These are phyloP conservation scores for Tortrix viridana DNA, from an alignment of 2,888 invertebrate genomes.

Conservation along the genomic window DNA sequence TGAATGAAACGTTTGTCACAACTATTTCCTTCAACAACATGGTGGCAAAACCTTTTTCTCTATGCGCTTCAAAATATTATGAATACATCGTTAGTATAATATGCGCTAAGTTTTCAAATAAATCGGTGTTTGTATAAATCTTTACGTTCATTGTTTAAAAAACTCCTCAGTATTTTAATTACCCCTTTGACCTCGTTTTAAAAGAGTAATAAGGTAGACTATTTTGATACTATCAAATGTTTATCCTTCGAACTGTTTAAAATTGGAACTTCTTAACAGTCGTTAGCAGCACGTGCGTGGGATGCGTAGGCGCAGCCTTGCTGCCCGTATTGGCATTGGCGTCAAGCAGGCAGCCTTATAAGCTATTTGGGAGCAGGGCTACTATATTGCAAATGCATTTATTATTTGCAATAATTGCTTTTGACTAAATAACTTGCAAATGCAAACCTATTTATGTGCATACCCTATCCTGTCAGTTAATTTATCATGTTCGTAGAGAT, in stretches of 20 bases:
- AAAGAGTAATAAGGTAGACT: neutral
- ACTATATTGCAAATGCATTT: slow-evolving; percentile 39
- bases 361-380: slow-evolving; percentile 51
- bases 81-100: no score
- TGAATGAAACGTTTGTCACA: slow-evolving; percentile 53
- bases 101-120: neutral
- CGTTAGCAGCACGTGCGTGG: slow-evolving; percentile 36
- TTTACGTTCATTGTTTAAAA: neutral
- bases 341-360: slow-evolving; percentile 58
- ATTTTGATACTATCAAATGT: slow-evolving; percentile 15
- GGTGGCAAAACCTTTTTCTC: no score
- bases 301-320: slow-evolving; percentile 45
- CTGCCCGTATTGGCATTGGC: slow-evolving; percentile 57
- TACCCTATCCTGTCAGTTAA: neutral
- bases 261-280: slow-evolving; percentile 23
- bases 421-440: slow-evolving; percentile 39
- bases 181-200: neutral
- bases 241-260: slow-evolving; percentile 18
- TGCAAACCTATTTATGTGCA: neutral
- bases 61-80: neutral
- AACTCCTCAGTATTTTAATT: neutral
- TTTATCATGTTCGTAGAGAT: slow-evolving; percentile 1
- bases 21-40: neutral
- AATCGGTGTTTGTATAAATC: neutral
- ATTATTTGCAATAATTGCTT: slow-evolving; percentile 39